Evolutionary conservation across 1,140 invertebrate species (phyloP).

Genomic region (Drosophila orosa): DNA sequence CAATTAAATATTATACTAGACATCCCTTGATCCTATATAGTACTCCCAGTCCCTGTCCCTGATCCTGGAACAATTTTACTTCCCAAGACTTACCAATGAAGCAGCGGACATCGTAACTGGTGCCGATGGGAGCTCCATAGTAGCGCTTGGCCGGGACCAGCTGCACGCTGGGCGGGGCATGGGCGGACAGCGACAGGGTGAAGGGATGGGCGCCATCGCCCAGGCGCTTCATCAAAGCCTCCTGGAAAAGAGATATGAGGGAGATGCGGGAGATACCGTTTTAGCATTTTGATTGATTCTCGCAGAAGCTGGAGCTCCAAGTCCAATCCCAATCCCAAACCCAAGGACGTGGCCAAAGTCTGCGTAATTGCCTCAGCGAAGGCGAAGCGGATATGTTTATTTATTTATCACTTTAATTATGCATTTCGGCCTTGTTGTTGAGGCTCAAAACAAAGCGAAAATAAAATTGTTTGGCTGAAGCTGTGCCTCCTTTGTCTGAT

Average conservation of each 20-base stretch:
- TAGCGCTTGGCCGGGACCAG: slow-evolving; percentile 95
- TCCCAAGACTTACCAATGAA: slow-evolving; percentile 78
- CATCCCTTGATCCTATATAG: not conserved
- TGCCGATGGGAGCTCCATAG: slow-evolving; percentile 94
- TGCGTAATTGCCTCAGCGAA: slow-evolving; percentile 24
- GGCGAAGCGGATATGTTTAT: slow-evolving; percentile 18
- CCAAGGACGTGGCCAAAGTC: slow-evolving; percentile 1
- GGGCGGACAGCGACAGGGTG: slow-evolving; percentile 90
- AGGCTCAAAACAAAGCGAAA: slow-evolving; percentile 17
- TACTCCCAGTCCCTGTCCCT: not conserved
- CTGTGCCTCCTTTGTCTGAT: not conserved
- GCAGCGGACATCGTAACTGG: slow-evolving; percentile 90
- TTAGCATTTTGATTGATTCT: slow-evolving; percentile 62
- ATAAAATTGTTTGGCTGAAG: slow-evolving; percentile 10
- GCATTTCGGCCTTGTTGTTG: slow-evolving; percentile 19
- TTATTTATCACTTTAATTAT: slow-evolving; percentile 57
- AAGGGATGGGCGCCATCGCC: slow-evolving; percentile 92
- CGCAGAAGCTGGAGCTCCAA: not conserved
- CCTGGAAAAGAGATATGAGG: slow-evolving; percentile 85
- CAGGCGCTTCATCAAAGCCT: slow-evolving; percentile 91
- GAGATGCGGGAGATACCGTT: slow-evolving; percentile 11
- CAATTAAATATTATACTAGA: too few relatives aligned
- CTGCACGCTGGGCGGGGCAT: slow-evolving; percentile 94
- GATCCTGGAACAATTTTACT: not conserved
- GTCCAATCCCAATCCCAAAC: not conserved